A percentile compares a stretch with the other conserved stretches of the same genome.
phyloP scores from a whole-genome alignment of 2,797 vertebrate genomes.

The Rachycentron canadum region DNA sequence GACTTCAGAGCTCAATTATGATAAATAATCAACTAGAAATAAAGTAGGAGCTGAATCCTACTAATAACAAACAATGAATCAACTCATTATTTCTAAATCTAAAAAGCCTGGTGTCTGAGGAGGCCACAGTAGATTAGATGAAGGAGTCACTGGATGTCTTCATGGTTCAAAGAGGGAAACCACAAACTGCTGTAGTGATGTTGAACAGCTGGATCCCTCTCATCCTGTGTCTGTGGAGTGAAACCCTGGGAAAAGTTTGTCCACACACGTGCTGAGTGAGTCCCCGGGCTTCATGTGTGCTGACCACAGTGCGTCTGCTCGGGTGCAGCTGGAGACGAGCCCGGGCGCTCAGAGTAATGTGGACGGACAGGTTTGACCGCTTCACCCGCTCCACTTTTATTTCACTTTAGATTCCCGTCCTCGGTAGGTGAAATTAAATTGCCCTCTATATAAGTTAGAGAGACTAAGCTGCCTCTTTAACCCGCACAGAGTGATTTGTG shows the following conservation, averaged over 20 bases:
- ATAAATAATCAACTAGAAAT: too few relatives aligned
- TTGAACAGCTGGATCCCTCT: not conserved
- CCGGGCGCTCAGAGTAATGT: constrained; percentile 30
- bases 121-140: not conserved
- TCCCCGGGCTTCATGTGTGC: not conserved
- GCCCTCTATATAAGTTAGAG: fast-evolving
- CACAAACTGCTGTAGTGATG: not conserved
- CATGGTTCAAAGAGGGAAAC: not conserved
- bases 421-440: not conserved
- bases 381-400: not conserved
- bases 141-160: not conserved
- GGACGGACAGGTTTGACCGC: constrained; percentile 73
- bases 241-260: not conserved
- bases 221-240: not conserved
- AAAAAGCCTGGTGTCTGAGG: too few relatives aligned
- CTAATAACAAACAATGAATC: too few relatives aligned
- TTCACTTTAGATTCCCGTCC: not conserved
- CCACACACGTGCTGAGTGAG: constrained; percentile 32
- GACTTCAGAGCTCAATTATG: too few relatives aligned
- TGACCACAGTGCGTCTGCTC: not conserved
- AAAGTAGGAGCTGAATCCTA: too few relatives aligned
- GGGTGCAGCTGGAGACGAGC: not conserved
- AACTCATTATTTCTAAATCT: too few relatives aligned
- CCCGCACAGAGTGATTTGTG: not conserved
- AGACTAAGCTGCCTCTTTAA: fast-evolving